Conservation (phyloP, 2,888 invertebrate species). For the Tetragonula carbonaria region DNA sequence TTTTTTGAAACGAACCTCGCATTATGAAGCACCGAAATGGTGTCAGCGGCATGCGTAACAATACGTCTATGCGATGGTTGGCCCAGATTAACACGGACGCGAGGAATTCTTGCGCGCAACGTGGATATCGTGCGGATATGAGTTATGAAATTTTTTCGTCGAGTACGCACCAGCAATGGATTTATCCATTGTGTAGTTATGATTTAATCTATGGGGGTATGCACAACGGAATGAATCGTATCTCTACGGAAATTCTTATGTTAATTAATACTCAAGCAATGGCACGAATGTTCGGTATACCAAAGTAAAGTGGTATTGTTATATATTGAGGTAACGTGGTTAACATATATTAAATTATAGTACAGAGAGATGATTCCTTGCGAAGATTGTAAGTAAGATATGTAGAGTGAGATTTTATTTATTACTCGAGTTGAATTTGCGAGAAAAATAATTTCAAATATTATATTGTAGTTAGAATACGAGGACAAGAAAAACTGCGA, state of each 20-base stretch:
- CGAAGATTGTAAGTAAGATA: neutral
- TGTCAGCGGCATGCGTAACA: conserved; percentile 53
- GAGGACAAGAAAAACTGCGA: too few species aligned
- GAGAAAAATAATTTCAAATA: too few species aligned
- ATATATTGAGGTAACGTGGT: too few species aligned
- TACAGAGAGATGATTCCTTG: too few species aligned
- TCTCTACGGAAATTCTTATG: neutral
- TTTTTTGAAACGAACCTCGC: conserved; percentile 38
- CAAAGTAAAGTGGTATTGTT: neutral
- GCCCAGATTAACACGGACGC: conserved; percentile 53
- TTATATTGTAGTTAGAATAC: too few species aligned
- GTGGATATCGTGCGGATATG: neutral
- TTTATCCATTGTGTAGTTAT: neutral
- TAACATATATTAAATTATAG: neutral
- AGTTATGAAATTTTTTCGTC: conserved; percentile 41
- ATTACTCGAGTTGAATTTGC: too few species aligned
- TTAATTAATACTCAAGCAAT: neutral
- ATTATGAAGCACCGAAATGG: conserved; percentile 45
- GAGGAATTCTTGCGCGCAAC: conserved; percentile 30
- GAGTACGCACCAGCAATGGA: neutral
- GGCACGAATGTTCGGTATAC: neutral
- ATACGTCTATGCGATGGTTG: conserved; percentile 42
- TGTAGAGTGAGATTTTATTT: too few species aligned
- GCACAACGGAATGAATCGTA: neutral
- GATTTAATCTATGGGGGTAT: neutral